Base-by-base conservation (phyloP, 2,888 invertebrate genomes). In the Poecilobothrus nobilitatus region DNA sequence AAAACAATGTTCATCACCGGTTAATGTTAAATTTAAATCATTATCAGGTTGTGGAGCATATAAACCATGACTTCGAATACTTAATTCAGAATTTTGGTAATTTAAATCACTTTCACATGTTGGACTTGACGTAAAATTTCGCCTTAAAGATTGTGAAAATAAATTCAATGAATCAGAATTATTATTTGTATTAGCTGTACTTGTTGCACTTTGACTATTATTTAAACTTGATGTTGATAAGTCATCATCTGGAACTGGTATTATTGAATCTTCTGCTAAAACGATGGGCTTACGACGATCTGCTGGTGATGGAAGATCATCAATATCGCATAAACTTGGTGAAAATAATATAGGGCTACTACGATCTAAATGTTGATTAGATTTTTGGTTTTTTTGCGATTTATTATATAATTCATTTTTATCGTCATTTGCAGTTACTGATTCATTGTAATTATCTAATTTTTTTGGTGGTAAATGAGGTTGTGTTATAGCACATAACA, bases 1-100 rank as follows among this genome's bases (percentile, higher is more conserved):
- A 67, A 70, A 71, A 27, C 71, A 67, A 61, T 74, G 72, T 44
- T 79, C 73, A 71, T 83, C 81, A 63, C 79, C 83, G 37, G 83
- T 83, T 12, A 84, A 74, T 4, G 84, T 84, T 8, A 82, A 72
- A 73, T 84, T 84, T 2, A 84, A 76, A 72, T 84, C 84, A 69
- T 84, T 83, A 69, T 81, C 82, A 10, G 86, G 86, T 62, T 87
- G 87, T 0, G 87, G 87, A 0, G 87, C 87, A 77, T 87, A 87
- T 21, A 87, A 72, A 0, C 87, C 87, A 74, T 87, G 87, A 75
- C 87, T 87, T 63, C 86, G 81, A 73, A 87, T 87, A 74, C 87
- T 87, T 0, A 87, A 85, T 80, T 87, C 87, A 0, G 87, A 87
- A 81, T 87, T 84, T 78, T 87, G 87, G 74, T 87, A 87, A 76